phyloP scores from a whole-genome alignment of 2,113 vertebrate species.

The Rhea pennata region DNA sequence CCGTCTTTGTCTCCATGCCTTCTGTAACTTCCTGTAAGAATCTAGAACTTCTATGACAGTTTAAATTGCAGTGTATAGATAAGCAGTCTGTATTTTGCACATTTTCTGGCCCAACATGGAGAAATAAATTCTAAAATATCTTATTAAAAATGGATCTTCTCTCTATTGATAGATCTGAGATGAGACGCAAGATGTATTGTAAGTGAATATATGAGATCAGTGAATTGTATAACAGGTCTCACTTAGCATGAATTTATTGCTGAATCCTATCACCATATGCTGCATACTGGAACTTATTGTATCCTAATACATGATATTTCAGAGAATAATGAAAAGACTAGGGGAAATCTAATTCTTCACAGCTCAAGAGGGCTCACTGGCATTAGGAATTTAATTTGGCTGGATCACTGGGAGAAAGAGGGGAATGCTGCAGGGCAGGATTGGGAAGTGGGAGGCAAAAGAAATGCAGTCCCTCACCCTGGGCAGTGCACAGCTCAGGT shows the following conservation, averaged over 20 bases:
- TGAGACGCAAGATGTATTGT: conserved; percentile 21
- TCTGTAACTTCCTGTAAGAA: not conserved
- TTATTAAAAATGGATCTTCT: conserved; percentile 21
- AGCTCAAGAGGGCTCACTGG: conserved; percentile 3
- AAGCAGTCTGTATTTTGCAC: not conserved
- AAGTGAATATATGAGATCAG: not conserved
- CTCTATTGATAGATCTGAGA: conserved; percentile 10
- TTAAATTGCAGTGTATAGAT: not conserved
- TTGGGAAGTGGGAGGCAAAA: not conserved
- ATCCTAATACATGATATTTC: not conserved
- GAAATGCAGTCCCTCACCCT: not conserved
- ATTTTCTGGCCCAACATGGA: not conserved
- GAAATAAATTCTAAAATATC: conserved; percentile 37
- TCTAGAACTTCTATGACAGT: not conserved
- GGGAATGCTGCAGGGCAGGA: not conserved
- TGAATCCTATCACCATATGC: not conserved
- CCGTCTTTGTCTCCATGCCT: not conserved
- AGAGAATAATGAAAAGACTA: not conserved
- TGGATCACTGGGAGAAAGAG: not conserved
- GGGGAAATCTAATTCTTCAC: conserved; percentile 26
- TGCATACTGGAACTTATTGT: not conserved
- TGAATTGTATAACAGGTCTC: not conserved
- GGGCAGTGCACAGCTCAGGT: not conserved
- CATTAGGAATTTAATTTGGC: conserved; percentile 42
- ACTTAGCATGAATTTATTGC: conserved; percentile 3